A percentile compares a stretch with the other conserved stretches of the same genome.
Conservation (phyloP, 2,888 invertebrate species). For the Xylota sylvarum region DNA sequence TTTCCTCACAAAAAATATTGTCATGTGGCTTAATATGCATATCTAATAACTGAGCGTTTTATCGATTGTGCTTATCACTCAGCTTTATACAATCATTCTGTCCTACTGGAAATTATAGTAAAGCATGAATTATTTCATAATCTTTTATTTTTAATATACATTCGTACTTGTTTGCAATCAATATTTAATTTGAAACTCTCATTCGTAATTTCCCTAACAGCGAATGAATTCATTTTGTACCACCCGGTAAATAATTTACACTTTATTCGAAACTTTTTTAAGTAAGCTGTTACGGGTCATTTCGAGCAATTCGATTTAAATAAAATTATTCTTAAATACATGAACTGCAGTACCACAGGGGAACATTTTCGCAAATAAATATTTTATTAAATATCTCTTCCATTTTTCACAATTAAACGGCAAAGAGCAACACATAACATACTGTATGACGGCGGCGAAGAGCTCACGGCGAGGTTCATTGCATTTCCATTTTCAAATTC, state of each 20-base stretch:
- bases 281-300: conserved; percentile 6
- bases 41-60: too few species aligned
- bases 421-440: conserved; percentile 11
- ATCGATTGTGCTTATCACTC: too few species aligned
- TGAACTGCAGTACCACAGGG: neutral
- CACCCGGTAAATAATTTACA: neutral
- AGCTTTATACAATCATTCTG: too few species aligned
- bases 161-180: too few species aligned
- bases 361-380: conserved; percentile 25
- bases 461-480: conserved; percentile 46
- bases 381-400: conserved; percentile 39
- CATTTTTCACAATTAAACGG: conserved; percentile 48
- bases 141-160: too few species aligned
- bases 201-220: neutral
- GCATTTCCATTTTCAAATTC: conserved; percentile 56
- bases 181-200: too few species aligned
- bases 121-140: too few species aligned
- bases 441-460: conserved; percentile 3
- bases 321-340: conserved; percentile 9
- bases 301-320: conserved; percentile 17
- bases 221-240: neutral
- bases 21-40: too few species aligned
- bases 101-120: too few species aligned
- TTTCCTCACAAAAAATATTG: too few species aligned
- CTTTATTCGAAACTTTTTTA: neutral